Conservation (phyloP, 2,113 vertebrate species). For the Alethe castanea region DNA sequence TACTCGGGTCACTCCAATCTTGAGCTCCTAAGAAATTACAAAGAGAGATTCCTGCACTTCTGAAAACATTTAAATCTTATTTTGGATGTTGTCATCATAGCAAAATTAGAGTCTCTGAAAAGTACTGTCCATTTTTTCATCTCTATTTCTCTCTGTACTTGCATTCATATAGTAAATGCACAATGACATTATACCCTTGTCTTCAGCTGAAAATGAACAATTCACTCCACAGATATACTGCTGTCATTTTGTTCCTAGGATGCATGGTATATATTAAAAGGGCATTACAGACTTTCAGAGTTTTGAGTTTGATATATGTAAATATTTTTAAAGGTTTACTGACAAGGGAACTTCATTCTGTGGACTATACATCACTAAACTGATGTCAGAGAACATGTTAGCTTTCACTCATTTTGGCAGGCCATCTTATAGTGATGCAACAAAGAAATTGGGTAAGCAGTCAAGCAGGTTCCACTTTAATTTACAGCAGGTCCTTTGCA, state of each 20-base stretch:
- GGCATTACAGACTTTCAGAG: slow-evolving; percentile 8
- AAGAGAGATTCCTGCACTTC: not conserved
- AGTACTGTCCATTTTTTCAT: not conserved
- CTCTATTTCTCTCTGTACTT: not conserved
- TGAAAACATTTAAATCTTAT: not conserved
- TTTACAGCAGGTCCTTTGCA: not conserved
- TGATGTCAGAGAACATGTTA: slow-evolving; percentile 24
- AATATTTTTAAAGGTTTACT: slow-evolving; percentile 47
- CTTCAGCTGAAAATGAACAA: slow-evolving; percentile 25
- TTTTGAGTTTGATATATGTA: slow-evolving; percentile 4
- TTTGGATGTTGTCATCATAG: not conserved
- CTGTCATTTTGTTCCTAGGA: not conserved
- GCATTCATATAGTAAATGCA: not conserved
- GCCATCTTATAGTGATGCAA: not conserved
- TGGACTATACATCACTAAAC: slow-evolving; percentile 9
- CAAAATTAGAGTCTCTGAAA: not conserved
- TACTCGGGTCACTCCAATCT: not conserved
- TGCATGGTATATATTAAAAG: not conserved
- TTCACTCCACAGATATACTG: not conserved
- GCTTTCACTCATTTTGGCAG: slow-evolving; percentile 42
- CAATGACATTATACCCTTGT: not conserved
- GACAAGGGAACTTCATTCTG: slow-evolving; percentile 36
- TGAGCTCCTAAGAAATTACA: not conserved
- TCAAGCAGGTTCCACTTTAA: slow-evolving; percentile 1
- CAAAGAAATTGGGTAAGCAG: not conserved